Conservation (phyloP, 2,797 vertebrate species). For the Betta splendens region DNA sequence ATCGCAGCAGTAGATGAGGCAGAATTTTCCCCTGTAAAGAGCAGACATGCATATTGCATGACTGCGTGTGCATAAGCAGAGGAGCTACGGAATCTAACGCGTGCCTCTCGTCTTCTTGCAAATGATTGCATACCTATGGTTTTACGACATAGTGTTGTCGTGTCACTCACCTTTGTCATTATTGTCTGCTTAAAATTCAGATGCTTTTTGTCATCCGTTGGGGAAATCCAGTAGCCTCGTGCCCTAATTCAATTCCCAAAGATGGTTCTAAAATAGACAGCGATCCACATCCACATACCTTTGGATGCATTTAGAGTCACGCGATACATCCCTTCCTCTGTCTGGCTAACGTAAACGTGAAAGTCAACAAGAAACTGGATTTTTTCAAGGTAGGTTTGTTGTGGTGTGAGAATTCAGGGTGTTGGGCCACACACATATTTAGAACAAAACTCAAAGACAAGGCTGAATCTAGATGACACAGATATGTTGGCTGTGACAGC, state of each 20-base stretch:
- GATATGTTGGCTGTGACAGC: constrained; percentile 15
- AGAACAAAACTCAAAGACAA: constrained; percentile 9
- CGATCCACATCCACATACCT: constrained; percentile 77
- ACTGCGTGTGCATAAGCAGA: background rate
- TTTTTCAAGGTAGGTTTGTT: constrained; percentile 1
- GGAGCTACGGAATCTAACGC: background rate
- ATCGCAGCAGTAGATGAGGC: background rate
- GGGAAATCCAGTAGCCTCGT: constrained; percentile 62
- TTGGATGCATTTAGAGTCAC: constrained; percentile 46
- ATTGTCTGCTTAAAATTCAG: constrained; percentile 21
- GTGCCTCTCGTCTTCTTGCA: background rate
- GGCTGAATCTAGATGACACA: constrained; percentile 4
- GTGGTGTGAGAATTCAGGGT: background rate
- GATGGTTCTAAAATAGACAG: constrained; percentile 71
- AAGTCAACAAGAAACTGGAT: background rate
- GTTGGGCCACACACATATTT: constrained; percentile 22
- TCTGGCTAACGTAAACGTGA: constrained; percentile 10
- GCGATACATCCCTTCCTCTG: constrained; percentile 10
- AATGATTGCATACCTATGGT: background rate
- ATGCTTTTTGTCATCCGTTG: constrained; percentile 50
- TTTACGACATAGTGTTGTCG: constrained; percentile 3
- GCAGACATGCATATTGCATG: constrained; percentile 39
- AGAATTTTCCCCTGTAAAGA: constrained; percentile 24
- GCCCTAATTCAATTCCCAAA: constrained; percentile 74
- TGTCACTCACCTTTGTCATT: constrained; percentile 34